Evolutionary conservation across 2,888 invertebrate species (phyloP).

Genomic region (Parnassius smintheus): DNA sequence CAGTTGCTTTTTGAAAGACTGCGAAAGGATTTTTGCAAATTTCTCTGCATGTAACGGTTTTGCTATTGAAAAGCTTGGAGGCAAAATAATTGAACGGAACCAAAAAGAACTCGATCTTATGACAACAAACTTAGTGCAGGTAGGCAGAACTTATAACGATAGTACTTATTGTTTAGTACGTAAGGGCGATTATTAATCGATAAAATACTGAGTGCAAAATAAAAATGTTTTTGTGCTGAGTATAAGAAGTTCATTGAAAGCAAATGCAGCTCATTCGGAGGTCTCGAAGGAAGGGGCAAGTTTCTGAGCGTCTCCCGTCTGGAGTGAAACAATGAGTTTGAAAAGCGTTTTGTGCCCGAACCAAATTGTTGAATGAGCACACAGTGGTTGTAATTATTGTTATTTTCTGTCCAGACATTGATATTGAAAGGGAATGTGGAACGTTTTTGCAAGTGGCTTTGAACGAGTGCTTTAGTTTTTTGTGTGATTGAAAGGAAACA

Average conservation of each 20-base stretch:
- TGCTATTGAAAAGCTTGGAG: conserved; percentile 47
- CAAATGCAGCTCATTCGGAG: conserved; percentile 61
- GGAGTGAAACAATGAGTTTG: conserved; percentile 65
- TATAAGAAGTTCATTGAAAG: conserved; percentile 71
- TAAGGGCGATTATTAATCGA: conserved; percentile 11
- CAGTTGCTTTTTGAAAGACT: conserved; percentile 3
- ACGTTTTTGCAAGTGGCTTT: conserved; percentile 31
- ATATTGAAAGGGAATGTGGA: conserved; percentile 35
- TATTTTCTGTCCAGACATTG: conserved; percentile 42
- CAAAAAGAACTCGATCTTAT: conserved; percentile 25
- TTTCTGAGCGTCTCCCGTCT: conserved; percentile 49
- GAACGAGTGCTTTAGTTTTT: conserved; percentile 21
- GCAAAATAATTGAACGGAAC: conserved; percentile 8
- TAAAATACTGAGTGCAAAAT: conserved; percentile 4
- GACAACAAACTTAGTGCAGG: conserved; percentile 3
- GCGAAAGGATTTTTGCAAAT: conserved; percentile 11
- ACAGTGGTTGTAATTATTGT: conserved; percentile 42
- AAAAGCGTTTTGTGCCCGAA: conserved; percentile 67
- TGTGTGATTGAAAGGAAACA: conserved; percentile 13
- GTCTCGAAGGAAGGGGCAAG: conserved; percentile 63
- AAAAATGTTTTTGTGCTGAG: conserved; percentile 40
- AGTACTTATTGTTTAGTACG: neutral
- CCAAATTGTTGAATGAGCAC: conserved; percentile 40
- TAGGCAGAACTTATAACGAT: neutral
- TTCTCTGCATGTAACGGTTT: conserved; percentile 61